Conservation (phyloP, 2,888 invertebrate species). For the Allygus modestus region DNA sequence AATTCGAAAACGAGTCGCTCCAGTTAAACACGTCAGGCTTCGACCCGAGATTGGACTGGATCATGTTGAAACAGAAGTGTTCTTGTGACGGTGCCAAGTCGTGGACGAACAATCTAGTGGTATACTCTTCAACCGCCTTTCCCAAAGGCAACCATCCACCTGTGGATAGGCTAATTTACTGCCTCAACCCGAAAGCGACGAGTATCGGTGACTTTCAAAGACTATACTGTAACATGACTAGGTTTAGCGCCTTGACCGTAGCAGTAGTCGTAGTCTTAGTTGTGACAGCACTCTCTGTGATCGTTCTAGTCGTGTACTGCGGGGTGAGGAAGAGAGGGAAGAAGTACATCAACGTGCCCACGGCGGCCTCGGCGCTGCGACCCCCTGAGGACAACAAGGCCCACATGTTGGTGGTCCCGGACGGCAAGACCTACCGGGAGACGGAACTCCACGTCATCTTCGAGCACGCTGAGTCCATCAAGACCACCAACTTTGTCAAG, state of each 20-base stretch:
- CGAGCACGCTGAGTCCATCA: conserved; percentile 85
- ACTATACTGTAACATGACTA: conserved; percentile 23
- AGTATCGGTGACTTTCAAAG: conserved; percentile 38
- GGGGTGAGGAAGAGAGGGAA: conserved; percentile 56
- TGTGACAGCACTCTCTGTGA: conserved; percentile 5
- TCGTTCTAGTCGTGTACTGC: conserved; percentile 49
- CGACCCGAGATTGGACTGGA: conserved; percentile 78
- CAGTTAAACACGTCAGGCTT: conserved; percentile 79
- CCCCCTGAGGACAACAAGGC: conserved; percentile 37
- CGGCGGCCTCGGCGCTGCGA: conserved; percentile 58
- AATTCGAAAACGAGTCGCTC: conserved; percentile 79
- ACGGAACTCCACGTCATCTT: conserved; percentile 92
- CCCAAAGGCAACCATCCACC: conserved; percentile 43
- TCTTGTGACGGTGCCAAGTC: conserved; percentile 77
- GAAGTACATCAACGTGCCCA: conserved; percentile 69
- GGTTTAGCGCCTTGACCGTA: conserved; percentile 34
- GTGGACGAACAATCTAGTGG: conserved; percentile 68
- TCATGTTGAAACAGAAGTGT: conserved; percentile 80
- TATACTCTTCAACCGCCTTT: conserved; percentile 49
- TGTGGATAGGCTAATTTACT: conserved; percentile 66
- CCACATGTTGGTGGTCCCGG: conserved; percentile 83
- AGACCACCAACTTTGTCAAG: conserved; percentile 59
- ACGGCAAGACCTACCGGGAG: conserved; percentile 89
- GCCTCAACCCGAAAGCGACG: conserved; percentile 52
- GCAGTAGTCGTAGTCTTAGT: conserved; percentile 17